phyloP scores from a whole-genome alignment of 2,888 invertebrate genomes.

The Pristionchus exspectatus region DNA sequence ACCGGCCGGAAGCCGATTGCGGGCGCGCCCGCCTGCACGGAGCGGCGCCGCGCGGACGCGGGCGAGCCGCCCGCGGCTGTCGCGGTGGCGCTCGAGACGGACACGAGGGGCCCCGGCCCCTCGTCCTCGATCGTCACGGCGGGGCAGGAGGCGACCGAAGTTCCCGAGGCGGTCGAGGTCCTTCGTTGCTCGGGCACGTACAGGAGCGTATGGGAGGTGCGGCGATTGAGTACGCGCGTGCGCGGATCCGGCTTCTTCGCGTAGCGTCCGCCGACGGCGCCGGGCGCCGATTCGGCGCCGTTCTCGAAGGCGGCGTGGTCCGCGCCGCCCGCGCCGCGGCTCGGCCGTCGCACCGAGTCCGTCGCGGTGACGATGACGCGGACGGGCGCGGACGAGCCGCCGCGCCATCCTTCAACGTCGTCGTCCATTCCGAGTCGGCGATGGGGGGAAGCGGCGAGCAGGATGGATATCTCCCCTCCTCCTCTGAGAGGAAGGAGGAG shows the following conservation, averaged over 20 bases:
- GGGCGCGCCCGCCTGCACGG: constrained; percentile 76
- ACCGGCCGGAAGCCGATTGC: constrained; percentile 75
- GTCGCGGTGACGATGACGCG: constrained; percentile 55
- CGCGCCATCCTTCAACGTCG: background rate
- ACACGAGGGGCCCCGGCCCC: constrained; percentile 55
- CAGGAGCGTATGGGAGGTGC: constrained; percentile 74
- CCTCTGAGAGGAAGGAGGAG: constrained; percentile 52
- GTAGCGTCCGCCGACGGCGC: constrained; percentile 53
- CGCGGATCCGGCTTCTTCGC: constrained; percentile 68
- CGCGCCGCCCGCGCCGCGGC: background rate
- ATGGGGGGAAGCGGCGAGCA: background rate
- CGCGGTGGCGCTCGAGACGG: background rate
- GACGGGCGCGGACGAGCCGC: constrained; percentile 29
- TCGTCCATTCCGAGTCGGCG: background rate
- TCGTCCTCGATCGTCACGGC: constrained; percentile 58
- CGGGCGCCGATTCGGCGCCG: constrained; percentile 42
- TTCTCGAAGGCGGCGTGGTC: background rate
- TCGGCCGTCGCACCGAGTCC: constrained; percentile 49
- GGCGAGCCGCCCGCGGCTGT: constrained; percentile 61
- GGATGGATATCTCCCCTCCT: constrained; percentile 22
- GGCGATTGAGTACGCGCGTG: constrained; percentile 62
- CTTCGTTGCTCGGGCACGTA: constrained; percentile 74
- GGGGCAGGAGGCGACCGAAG: constrained; percentile 73
- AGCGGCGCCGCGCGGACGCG: constrained; percentile 65
- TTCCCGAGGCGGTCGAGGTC: constrained; percentile 72